Conservation (phyloP, 2,113 vertebrate genomes). For the Tursiops truncatus region DNA sequence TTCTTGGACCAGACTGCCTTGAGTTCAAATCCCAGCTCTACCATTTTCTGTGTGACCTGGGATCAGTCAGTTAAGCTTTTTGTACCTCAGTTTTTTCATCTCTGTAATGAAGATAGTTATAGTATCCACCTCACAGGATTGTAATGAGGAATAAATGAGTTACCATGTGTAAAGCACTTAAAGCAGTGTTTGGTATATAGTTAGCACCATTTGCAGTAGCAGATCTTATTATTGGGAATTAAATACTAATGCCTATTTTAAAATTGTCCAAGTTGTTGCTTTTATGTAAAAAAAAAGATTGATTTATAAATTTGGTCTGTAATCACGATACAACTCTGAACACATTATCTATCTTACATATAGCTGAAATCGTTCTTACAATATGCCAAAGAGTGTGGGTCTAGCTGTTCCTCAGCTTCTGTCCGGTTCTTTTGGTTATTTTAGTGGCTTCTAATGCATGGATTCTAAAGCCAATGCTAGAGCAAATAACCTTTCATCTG, state of each 20-base stretch:
- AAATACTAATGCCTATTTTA: conserved; percentile 13
- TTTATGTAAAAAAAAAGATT: conserved; percentile 16
- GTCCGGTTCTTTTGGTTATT: not conserved
- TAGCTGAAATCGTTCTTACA: not conserved
- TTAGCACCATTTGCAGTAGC: conserved; percentile 30
- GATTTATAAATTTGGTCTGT: conserved; percentile 9
- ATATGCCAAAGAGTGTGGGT: not conserved
- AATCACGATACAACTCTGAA: not conserved
- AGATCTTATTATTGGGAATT: conserved; percentile 15
- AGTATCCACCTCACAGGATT: not conserved
- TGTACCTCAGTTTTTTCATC: not conserved
- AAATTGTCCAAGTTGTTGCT: conserved; percentile 41
- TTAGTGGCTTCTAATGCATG: not conserved
- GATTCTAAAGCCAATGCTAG: not conserved
- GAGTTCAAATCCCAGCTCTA: not conserved
- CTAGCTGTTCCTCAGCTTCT: not conserved
- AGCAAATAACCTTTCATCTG: conserved; percentile 57
- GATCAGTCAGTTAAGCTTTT: not conserved
- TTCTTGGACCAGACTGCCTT: not conserved
- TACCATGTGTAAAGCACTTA: conserved; percentile 11
- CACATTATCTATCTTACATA: not conserved
- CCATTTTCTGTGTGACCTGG: not conserved
- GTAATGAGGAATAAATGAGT: conserved; percentile 17
- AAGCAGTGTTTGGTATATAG: conserved; percentile 11
- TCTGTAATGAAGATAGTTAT: not conserved